phyloP scores from a whole-genome alignment of 2,888 invertebrate genomes.

The Drosophila glabriapex region DNA sequence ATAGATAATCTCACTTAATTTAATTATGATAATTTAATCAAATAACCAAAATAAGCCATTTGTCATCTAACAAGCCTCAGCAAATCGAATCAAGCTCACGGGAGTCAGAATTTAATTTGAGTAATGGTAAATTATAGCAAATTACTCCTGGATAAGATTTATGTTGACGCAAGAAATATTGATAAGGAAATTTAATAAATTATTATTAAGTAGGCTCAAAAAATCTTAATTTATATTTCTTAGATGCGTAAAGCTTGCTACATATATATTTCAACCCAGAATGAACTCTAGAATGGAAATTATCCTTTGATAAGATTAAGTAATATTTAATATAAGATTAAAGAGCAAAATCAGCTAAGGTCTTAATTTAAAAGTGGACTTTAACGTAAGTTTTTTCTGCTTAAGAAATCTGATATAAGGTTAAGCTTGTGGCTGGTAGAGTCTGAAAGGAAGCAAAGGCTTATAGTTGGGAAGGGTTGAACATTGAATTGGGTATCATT shows the following conservation, averaged over 20 bases:
- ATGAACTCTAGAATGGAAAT: neutral
- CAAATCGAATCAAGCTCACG: neutral
- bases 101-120: neutral
- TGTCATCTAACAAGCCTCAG: neutral
- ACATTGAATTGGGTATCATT: neutral
- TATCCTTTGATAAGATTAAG: neutral
- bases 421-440: neutral
- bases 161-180: neutral
- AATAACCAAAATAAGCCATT: neutral
- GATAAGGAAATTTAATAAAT: neutral
- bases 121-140: neutral
- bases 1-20: constrained; percentile 1
- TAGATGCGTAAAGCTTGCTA: too few species aligned
- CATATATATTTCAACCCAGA: too few species aligned
- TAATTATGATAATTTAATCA: neutral
- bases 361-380: neutral
- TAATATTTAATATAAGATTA: neutral
- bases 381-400: too few species aligned
- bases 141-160: neutral
- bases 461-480: neutral
- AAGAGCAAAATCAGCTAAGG: neutral
- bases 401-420: neutral
- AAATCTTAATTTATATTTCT: neutral
- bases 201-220: neutral
- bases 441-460: neutral